A percentile compares a stretch with the other conserved stretches of the same genome.
These are phyloP conservation scores for Ernsta delagoae DNA, from an alignment of 2,888 invertebrate species.

Conservation along the genomic window DNA sequence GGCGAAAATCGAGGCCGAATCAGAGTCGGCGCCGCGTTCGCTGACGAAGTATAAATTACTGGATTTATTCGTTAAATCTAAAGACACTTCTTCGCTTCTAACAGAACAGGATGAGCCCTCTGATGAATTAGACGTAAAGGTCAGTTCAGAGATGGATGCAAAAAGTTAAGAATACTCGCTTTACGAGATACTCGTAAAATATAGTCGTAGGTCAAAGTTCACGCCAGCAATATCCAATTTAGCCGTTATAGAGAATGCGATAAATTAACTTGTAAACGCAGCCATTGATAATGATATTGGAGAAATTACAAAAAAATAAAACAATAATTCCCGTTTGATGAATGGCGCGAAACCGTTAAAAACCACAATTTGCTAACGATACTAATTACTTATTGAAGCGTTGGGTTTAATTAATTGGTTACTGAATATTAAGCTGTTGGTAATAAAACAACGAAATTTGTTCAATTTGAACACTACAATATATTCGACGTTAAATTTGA, in stretches of 20 bases:
- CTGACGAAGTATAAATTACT: constrained; percentile 72
- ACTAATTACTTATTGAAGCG: constrained; percentile 32
- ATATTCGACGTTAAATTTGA: background rate
- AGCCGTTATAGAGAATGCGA: background rate
- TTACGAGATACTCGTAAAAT: constrained; percentile 10
- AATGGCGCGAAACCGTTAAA: constrained; percentile 17
- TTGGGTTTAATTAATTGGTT: constrained; percentile 31
- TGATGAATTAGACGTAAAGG: constrained; percentile 25
- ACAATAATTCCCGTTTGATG: constrained; percentile 14
- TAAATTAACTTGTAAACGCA: background rate
- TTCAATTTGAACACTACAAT: constrained; percentile 17
- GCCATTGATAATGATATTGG: background rate
- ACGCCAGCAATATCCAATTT: background rate
- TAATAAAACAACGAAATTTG: constrained; percentile 18
- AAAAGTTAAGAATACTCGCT: constrained; percentile 19
- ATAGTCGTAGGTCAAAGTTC: constrained; percentile 10
- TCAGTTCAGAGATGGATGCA: constrained; percentile 2
- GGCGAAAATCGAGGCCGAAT: constrained; percentile 77
- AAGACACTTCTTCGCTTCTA: constrained; percentile 18
- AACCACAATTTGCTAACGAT: constrained; percentile 19
- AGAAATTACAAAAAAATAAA: constrained; percentile 8
- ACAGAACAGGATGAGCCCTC: background rate
- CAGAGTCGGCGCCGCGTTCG: constrained; percentile 68
- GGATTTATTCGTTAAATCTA: constrained; percentile 66
- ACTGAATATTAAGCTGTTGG: constrained; percentile 24